These are phyloP conservation scores for Tanytarsus gracilentus DNA, from an alignment of 2,888 invertebrate genomes.

Conservation along the genomic window DNA sequence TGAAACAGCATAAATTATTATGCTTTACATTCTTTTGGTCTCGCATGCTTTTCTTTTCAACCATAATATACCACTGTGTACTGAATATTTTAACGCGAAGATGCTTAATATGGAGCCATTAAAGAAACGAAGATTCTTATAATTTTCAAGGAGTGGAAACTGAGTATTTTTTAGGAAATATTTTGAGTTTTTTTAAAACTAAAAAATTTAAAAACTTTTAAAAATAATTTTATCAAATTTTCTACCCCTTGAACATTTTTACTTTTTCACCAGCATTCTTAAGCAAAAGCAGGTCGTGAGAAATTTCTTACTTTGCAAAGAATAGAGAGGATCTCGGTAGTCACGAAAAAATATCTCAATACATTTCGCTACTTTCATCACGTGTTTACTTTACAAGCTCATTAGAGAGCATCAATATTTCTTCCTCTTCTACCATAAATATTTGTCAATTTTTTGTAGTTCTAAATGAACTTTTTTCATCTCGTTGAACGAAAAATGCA, in stretches of 20 bases:
- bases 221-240: no score
- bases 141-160: no score
- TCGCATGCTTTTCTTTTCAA: not conserved
- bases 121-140: no score
- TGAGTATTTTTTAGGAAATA: no score
- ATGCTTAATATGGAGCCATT: no score
- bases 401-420: no score
- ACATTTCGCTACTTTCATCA: not conserved
- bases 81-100: no score
- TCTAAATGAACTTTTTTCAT: not conserved
- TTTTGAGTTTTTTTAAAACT: no score
- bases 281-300: not conserved
- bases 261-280: not conserved
- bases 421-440: not conserved
- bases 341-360: not conserved
- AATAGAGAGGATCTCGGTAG: no score
- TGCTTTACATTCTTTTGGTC: not conserved
- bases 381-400: not conserved
- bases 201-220: no score
- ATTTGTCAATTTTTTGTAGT: not conserved
- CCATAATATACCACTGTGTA: not conserved
- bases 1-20: not conserved
- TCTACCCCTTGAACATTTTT: not conserved
- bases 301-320: no score
- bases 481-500: not conserved